Conservation (phyloP, 1,140 invertebrate genomes). For the Solen grandis region DNA sequence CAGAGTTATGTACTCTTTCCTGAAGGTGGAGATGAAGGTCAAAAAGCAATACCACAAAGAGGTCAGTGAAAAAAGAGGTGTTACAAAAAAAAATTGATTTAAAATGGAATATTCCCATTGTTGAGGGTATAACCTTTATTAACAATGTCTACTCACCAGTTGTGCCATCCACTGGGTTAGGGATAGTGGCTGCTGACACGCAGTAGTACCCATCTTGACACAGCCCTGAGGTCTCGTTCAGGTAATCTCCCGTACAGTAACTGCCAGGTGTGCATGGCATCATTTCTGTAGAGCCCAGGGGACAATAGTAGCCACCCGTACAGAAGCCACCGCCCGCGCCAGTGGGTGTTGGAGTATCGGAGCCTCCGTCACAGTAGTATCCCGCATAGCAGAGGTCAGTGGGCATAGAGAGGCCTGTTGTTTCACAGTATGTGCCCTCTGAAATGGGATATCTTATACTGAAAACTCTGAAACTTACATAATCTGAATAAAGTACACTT, state of each 20-base stretch:
- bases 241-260: conserved; percentile 68
- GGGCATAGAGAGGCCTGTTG: conserved; percentile 60
- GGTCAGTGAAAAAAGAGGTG: too few relatives aligned
- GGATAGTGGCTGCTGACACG: conserved; percentile 60
- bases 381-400: conserved; percentile 70
- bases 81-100: too few relatives aligned
- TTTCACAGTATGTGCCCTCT: conserved; percentile 72
- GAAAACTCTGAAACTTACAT: too few relatives aligned
- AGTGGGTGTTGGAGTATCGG: conserved; percentile 63
- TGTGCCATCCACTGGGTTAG: conserved; percentile 76
- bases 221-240: conserved; percentile 67
- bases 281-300: conserved; percentile 65
- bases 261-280: conserved; percentile 71
- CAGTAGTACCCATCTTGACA: conserved; percentile 76
- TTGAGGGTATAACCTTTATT: too few relatives aligned
- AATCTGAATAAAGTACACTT: too few relatives aligned
- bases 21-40: too few relatives aligned
- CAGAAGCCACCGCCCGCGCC: conserved; percentile 65
- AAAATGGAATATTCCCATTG: too few relatives aligned
- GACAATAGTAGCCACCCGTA: conserved; percentile 70
- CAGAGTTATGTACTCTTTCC: too few relatives aligned
- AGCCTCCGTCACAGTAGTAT: conserved; percentile 73
- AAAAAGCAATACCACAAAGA: too few relatives aligned
- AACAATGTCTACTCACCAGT: conserved; percentile 66
- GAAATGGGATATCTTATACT: conserved; percentile 32